phyloP scores from a whole-genome alignment of 2,888 invertebrate species.

The Piscicola geometra region DNA sequence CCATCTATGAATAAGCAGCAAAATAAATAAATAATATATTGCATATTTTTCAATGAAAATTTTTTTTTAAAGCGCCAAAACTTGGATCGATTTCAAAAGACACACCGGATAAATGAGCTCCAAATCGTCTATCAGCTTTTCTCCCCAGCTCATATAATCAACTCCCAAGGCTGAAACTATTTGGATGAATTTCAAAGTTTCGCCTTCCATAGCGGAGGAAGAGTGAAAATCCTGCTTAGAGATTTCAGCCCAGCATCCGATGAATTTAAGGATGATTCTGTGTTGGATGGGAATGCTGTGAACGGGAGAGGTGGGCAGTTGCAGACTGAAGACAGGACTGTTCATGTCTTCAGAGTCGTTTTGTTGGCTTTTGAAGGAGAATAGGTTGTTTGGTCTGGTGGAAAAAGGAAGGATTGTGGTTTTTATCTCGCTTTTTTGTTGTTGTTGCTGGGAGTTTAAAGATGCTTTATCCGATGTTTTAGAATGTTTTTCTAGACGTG shows the following conservation, averaged over 20 bases:
- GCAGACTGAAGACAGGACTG: slow-evolving; percentile 38
- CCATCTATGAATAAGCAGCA: too few species aligned
- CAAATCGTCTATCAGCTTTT: slow-evolving; percentile 49
- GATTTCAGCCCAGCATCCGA: slow-evolving; percentile 53
- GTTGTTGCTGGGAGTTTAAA: too few species aligned
- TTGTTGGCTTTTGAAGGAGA: background rate
- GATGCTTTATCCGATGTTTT: background rate
- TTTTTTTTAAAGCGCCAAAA: background rate
- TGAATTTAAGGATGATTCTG: slow-evolving; percentile 49
- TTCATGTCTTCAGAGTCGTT: slow-evolving; percentile 25
- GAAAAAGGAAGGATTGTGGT: background rate
- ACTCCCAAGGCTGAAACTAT: slow-evolving; percentile 60
- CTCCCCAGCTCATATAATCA: slow-evolving; percentile 60
- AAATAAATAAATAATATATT: background rate
- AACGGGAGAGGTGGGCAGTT: slow-evolving; percentile 40
- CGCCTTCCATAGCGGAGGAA: slow-evolving; percentile 49
- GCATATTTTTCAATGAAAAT: background rate
- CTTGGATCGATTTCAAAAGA: background rate
- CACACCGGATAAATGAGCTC: slow-evolving; percentile 44
- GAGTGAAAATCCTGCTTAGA: slow-evolving; percentile 52
- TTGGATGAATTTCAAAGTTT: slow-evolving; percentile 60
- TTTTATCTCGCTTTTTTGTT: too few species aligned
- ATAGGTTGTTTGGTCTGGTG: slow-evolving; percentile 10
- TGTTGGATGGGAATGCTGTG: slow-evolving; percentile 51
- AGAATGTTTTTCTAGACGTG: background rate